Conservation (phyloP, 2,888 invertebrate genomes). For the Trachelus tabidus region DNA sequence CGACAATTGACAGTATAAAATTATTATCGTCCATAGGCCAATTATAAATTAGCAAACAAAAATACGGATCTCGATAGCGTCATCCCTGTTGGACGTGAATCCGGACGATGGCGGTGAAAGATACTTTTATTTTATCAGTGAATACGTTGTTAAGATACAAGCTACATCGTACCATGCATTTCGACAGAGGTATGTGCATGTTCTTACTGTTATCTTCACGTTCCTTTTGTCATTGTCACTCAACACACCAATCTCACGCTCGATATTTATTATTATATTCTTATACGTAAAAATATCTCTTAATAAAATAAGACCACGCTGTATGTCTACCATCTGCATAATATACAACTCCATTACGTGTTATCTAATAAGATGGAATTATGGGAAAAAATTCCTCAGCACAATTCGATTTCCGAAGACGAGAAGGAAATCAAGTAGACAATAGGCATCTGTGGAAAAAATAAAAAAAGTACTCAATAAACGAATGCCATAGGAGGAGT, state of each 20-base stretch:
- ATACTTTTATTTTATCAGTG: constrained; percentile 25
- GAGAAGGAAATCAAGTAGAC: background rate
- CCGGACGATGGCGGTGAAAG: background rate
- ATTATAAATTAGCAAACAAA: constrained; percentile 38
- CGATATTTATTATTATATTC: background rate
- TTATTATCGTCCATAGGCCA: constrained; percentile 32
- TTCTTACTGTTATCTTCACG: background rate
- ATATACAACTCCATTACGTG: background rate
- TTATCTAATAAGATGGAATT: background rate
- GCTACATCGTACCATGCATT: constrained; percentile 35
- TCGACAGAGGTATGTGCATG: constrained; percentile 36
- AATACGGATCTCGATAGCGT: constrained; percentile 2
- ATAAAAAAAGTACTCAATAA: background rate
- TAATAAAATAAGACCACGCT: background rate
- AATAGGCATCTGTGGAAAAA: background rate
- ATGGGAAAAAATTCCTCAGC: background rate
- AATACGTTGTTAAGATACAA: constrained; percentile 42
- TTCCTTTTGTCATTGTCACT: background rate
- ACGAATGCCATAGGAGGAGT: background rate
- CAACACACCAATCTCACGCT: background rate
- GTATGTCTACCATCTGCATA: background rate
- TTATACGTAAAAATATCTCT: background rate
- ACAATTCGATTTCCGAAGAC: background rate
- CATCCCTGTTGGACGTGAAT: background rate
- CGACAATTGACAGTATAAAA: constrained; percentile 32